Percentiles rank a stretch among this genome's conserved stretches.
Evolutionary conservation across 1,140 invertebrate genomes (phyloP).

Genomic region (Leptopilina clavipes): DNA sequence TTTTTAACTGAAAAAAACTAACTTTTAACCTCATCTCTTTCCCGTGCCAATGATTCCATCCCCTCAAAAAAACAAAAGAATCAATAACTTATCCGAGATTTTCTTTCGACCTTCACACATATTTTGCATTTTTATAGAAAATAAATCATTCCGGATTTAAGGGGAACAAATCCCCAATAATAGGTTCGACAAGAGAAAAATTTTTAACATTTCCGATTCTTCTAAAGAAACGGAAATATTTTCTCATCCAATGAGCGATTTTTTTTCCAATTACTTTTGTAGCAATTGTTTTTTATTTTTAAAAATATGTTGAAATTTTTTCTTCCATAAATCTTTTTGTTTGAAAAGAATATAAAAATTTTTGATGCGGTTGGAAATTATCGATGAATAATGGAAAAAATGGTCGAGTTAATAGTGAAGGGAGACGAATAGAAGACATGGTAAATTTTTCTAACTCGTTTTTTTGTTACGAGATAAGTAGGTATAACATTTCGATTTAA

Average conservation of each 20-base stretch:
- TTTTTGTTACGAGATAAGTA: slow-evolving; percentile 2
- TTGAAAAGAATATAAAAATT: too few species aligned
- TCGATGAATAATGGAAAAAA: neutral
- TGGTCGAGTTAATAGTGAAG: neutral
- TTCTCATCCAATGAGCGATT: too few species aligned
- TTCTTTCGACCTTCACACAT: neutral
- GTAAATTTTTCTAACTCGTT: neutral
- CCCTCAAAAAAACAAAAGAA: neutral
- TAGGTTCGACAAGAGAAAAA: neutral
- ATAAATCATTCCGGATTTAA: neutral
- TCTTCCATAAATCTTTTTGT: too few species aligned
- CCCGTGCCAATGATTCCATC: neutral
- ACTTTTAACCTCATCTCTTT: slow-evolving; percentile 6
- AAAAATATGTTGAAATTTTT: too few species aligned
- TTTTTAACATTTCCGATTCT: neutral
- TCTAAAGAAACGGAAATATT: neutral
- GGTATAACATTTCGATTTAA: slow-evolving; percentile 16
- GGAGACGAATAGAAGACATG: too few species aligned
- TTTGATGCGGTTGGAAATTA: too few species aligned
- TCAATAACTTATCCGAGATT: slow-evolving; percentile 2
- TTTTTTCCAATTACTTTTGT: neutral
- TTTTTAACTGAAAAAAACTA: neutral
- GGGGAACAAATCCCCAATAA: neutral
- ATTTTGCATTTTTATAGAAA: neutral
- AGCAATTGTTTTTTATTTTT: too few species aligned